These are phyloP conservation scores for Corythornis madagascariensis DNA, from an alignment of 2,113 vertebrate genomes.

Conservation along the genomic window DNA sequence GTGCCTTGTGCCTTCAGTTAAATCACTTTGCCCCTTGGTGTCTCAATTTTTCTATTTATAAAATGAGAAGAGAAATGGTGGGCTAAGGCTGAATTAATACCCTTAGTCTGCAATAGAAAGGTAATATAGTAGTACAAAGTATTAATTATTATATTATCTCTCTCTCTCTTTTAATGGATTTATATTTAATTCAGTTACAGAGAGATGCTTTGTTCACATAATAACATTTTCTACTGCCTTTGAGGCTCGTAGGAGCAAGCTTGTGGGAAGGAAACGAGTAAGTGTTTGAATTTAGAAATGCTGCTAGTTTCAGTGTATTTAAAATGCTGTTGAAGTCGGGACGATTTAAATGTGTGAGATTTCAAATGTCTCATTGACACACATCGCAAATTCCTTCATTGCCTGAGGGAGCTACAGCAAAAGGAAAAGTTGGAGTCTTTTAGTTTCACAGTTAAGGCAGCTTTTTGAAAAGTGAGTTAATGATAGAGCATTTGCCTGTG, in stretches of 20 bases:
- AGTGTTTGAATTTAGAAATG: conserved; percentile 72
- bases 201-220: background rate
- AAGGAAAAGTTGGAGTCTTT: conserved; percentile 64
- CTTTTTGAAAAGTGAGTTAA: conserved; percentile 64
- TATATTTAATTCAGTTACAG: conserved; percentile 58
- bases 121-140: conserved; percentile 48
- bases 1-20: background rate
- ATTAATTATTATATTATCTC: conserved; percentile 62
- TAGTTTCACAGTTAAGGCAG: conserved; percentile 60
- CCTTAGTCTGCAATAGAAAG: conserved; percentile 30
- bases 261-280: conserved; percentile 58
- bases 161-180: conserved; percentile 43
- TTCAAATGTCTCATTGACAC: conserved; percentile 76
- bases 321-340: conserved; percentile 72
- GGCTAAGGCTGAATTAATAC: conserved; percentile 37
- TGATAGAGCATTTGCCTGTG: conserved; percentile 65
- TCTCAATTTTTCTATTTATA: conserved; percentile 14
- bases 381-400: conserved; percentile 70
- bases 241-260: conserved; percentile 54
- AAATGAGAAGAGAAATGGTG: conserved; percentile 8
- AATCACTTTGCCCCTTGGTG: background rate
- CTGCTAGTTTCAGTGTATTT: conserved; percentile 65
- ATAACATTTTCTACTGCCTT: conserved; percentile 58
- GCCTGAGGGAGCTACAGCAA: conserved; percentile 70
- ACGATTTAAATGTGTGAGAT: conserved; percentile 74